phyloP scores from a whole-genome alignment of 2,113 vertebrate genomes.

The Psophia crepitans region DNA sequence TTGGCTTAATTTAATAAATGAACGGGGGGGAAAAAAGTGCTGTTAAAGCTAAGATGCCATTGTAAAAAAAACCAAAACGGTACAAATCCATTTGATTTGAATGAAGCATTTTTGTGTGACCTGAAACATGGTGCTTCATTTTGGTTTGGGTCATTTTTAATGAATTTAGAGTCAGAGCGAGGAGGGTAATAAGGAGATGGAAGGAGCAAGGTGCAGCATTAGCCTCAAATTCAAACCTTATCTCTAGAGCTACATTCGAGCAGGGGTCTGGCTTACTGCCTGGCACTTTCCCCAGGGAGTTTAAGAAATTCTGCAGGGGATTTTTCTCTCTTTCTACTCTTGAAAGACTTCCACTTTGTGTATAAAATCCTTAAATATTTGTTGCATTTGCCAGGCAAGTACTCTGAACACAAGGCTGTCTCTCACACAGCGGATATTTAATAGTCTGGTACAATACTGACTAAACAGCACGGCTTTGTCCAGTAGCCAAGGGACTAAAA shows the following conservation, averaged over 20 bases:
- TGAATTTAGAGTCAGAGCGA: background rate
- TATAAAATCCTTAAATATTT: background rate
- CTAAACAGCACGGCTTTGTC: background rate
- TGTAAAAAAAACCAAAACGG: background rate
- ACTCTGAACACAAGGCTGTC: background rate
- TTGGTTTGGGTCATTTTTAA: background rate
- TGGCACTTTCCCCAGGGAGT: background rate
- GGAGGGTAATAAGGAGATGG: rapidly evolving
- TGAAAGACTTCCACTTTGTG: background rate
- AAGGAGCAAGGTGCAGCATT: background rate
- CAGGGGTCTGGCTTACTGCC: background rate
- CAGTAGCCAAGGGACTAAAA: background rate
- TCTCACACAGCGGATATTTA: background rate
- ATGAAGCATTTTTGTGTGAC: background rate
- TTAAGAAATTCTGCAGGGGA: background rate
- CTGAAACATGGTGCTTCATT: background rate
- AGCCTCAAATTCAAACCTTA: background rate
- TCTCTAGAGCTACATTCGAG: background rate
- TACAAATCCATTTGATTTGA: background rate
- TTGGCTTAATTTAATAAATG: background rate
- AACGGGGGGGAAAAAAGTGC: rapidly evolving
- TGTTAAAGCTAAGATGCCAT: background rate
- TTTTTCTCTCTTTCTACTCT: background rate
- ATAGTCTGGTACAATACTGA: background rate
- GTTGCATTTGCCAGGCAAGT: background rate